phyloP scores from a whole-genome alignment of 2,797 vertebrate species.

The Pseudotriccus pelzelni region DNA sequence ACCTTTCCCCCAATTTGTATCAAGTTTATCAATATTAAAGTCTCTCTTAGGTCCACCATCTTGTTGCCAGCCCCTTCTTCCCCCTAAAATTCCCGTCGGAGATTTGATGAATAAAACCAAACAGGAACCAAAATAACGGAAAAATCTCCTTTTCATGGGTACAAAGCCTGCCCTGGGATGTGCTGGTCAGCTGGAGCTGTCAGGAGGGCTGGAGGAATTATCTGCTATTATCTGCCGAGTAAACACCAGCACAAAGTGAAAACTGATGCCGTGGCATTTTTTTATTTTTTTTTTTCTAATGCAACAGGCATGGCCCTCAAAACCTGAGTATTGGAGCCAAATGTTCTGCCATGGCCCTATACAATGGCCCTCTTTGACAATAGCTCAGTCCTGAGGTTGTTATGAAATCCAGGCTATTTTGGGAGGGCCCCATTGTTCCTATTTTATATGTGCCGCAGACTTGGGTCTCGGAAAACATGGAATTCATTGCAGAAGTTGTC shows the following conservation, averaged over 20 bases:
- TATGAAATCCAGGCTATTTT: slow-evolving; percentile 66
- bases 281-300: slow-evolving; percentile 19
- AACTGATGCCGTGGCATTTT: slow-evolving; percentile 55
- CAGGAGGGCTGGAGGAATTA: slow-evolving; percentile 49
- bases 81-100: neutral
- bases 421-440: slow-evolving; percentile 59
- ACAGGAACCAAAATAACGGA: too few relatives aligned
- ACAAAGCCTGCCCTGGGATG: neutral
- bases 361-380: slow-evolving; percentile 50
- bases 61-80: neutral
- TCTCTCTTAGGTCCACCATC: fast-evolving
- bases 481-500: neutral
- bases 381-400: slow-evolving; percentile 25
- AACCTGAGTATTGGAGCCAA: slow-evolving; percentile 36
- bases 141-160: neutral
- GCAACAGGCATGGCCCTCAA: neutral
- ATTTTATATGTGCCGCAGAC: slow-evolving; percentile 23
- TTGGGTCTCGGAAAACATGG: neutral
- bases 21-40: neutral
- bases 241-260: slow-evolving; percentile 15
- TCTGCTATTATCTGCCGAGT: slow-evolving; percentile 44
- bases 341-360: slow-evolving; percentile 44
- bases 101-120: neutral
- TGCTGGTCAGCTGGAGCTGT: slow-evolving; percentile 54
- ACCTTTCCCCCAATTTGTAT: fast-evolving